These are phyloP conservation scores for Podarcis cretensis DNA, from an alignment of 2,113 vertebrate genomes.

Conservation along the genomic window DNA sequence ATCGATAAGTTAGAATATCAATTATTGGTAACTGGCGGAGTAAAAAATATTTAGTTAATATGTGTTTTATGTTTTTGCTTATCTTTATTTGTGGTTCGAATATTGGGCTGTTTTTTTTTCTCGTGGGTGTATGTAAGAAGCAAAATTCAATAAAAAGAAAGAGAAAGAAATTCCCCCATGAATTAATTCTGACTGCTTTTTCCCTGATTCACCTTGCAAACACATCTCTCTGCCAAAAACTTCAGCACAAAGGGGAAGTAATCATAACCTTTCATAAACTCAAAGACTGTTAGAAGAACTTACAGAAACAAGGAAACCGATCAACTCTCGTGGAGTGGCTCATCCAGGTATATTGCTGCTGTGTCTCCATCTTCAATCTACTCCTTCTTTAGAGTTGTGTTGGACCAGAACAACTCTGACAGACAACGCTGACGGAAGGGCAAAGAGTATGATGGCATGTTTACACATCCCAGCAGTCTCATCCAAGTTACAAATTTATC, in stretches of 20 bases:
- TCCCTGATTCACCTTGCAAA: background rate
- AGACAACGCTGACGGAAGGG: slow-evolving; percentile 15
- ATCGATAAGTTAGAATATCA: no score
- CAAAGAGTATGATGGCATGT: slow-evolving; percentile 2
- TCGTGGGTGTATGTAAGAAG: no score
- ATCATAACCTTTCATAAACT: background rate
- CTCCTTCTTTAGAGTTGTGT: slow-evolving; percentile 39
- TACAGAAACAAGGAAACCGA: slow-evolving; percentile 66
- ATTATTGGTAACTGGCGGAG: no score
- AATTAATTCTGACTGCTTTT: background rate
- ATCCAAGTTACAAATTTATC: slow-evolving; percentile 69
- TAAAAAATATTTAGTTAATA: no score
- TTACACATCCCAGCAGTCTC: slow-evolving; percentile 43
- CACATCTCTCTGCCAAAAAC: background rate
- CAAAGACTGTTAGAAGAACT: slow-evolving; percentile 26
- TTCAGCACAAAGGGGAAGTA: background rate
- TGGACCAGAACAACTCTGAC: slow-evolving; percentile 44
- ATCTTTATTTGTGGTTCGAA: no score
- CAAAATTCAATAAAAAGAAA: background rate
- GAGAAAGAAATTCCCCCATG: background rate
- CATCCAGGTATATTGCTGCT: slow-evolving; percentile 9
- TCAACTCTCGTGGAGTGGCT: slow-evolving; percentile 40
- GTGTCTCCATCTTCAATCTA: slow-evolving; percentile 51
- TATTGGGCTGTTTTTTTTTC: no score
- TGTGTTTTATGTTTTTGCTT: no score